Base-by-base conservation (phyloP, 37 sponge, comb jelly and placozoan species). In the Amphimedon queenslandica region DNA sequence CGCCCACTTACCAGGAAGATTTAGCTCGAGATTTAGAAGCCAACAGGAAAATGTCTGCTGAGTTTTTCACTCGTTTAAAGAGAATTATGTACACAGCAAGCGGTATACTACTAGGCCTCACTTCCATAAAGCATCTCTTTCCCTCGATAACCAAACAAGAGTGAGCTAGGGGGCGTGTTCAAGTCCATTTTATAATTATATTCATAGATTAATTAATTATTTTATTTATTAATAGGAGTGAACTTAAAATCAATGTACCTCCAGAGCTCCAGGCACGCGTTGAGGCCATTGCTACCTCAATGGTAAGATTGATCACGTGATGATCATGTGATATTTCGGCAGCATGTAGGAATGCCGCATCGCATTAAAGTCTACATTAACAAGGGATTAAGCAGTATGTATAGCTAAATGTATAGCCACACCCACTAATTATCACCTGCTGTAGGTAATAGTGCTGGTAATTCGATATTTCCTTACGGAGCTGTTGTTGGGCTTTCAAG, bases 401-500 rank as follows among this genome's bases (percentile, higher is more conserved):
- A 53, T 32, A 0, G 37, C 0, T 25, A 25, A 0, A 8, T n/a
- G 8, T 8, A 3, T 25, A 25, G 21, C 63, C 43, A 16, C 51
- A 34, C 21, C 20, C 73, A 1, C 40, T n/a, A n/a, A n/a, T n/a
- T n/a, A 56, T 57, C 37, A 25, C n/a, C 1, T 57, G 37, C 38
- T 28, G 23, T 27, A 80, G 81, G 73, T 35, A 35, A 74, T 40
- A 72, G 64, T 25, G 78, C 42, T 38, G 88, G 88, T 13, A 28
- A 42, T 39, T 47, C 88, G 1, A 2, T 32, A 2, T 64, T 82
- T 33, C 83, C 88, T 10, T 30, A 33, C 1, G 88, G 88, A 16
- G 88, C 83, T 10, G 74, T 63, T 28, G 34, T 88, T 58, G 88
- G 88, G 11, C 75, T 88, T 25, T 82, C 88, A 42, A 82, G 82